A percentile compares a stretch with the other conserved stretches of the same genome.
Conservation (phyloP, 2,113 vertebrate species). For the Neolamprologus cancellatus region DNA sequence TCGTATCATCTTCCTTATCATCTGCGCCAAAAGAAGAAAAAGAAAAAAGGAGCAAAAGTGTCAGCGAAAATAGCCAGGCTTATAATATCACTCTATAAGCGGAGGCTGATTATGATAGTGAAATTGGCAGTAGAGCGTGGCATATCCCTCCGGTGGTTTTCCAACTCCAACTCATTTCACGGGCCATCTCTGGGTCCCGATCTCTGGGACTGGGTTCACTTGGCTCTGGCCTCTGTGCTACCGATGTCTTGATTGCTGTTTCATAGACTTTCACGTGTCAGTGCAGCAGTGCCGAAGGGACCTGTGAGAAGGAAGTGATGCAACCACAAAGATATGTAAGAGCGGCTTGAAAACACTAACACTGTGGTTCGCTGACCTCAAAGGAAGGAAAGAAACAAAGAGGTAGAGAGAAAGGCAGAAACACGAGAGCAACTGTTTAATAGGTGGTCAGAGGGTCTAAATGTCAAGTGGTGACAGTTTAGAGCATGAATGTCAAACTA, state of each 20-base stretch:
- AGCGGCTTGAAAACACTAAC: conserved; percentile 36
- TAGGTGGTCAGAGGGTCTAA: conserved; percentile 46
- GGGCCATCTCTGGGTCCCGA: conserved; percentile 31
- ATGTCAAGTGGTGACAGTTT: conserved; percentile 54
- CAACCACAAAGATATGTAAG: conserved; percentile 55
- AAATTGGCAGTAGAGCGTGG: conserved; percentile 27
- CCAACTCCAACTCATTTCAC: conserved; percentile 41
- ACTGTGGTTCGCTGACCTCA: conserved; percentile 50
- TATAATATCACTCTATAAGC: conserved; percentile 35
- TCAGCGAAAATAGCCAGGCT: conserved; percentile 37
- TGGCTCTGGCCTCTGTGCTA: background rate
- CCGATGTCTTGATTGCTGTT: conserved; percentile 43
- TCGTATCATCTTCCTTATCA: conserved; percentile 33
- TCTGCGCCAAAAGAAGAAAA: background rate
- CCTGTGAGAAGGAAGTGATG: conserved; percentile 47
- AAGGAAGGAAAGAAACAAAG: conserved; percentile 42
- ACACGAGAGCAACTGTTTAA: conserved; percentile 4
- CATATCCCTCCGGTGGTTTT: conserved; percentile 28
- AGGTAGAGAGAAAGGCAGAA: background rate
- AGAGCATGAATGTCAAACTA: conserved; percentile 25
- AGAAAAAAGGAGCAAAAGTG: conserved; percentile 17
- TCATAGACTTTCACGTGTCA: conserved; percentile 36
- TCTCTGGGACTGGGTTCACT: conserved; percentile 16
- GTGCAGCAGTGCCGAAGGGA: conserved; percentile 9
- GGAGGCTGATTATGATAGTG: conserved; percentile 46